Conservation (phyloP, 2,113 vertebrate species). For the Emydura subglobosa region DNA sequence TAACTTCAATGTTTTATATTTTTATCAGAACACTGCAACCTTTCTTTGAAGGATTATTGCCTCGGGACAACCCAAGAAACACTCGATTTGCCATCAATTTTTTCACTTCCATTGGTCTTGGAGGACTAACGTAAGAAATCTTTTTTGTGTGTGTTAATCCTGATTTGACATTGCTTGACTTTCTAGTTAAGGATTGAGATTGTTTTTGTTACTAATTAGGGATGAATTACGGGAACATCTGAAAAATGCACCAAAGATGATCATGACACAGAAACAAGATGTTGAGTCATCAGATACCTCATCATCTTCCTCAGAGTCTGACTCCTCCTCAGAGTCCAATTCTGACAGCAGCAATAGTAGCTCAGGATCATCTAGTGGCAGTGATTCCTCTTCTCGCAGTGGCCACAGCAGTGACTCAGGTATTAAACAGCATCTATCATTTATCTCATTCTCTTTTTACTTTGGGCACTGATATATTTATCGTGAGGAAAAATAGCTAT, state of each 20-base stretch:
- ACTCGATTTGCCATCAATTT: constrained; percentile 99
- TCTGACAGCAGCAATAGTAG: constrained; percentile 79
- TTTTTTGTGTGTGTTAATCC: neutral
- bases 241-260: constrained; percentile 97
- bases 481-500: neutral
- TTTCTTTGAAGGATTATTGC: constrained; percentile 96
- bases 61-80: constrained; percentile 97
- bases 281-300: constrained; percentile 90
- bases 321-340: constrained; percentile 82
- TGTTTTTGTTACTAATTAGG: constrained; percentile 72
- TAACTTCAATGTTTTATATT: constrained; percentile 25
- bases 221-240: constrained; percentile 97
- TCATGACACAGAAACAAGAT: constrained; percentile 96
- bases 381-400: constrained; percentile 81
- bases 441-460: neutral
- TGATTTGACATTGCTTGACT: neutral
- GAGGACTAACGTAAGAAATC: constrained; percentile 93
- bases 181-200: neutral
- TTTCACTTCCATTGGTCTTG: constrained; percentile 98
- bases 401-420: constrained; percentile 84
- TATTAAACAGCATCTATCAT: constrained; percentile 45
- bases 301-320: constrained; percentile 81
- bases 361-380: constrained; percentile 85
- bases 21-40: constrained; percentile 89
- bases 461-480: neutral